Base-by-base conservation (phyloP, 2,888 invertebrate species). In the Polyommatus iphigenia region DNA sequence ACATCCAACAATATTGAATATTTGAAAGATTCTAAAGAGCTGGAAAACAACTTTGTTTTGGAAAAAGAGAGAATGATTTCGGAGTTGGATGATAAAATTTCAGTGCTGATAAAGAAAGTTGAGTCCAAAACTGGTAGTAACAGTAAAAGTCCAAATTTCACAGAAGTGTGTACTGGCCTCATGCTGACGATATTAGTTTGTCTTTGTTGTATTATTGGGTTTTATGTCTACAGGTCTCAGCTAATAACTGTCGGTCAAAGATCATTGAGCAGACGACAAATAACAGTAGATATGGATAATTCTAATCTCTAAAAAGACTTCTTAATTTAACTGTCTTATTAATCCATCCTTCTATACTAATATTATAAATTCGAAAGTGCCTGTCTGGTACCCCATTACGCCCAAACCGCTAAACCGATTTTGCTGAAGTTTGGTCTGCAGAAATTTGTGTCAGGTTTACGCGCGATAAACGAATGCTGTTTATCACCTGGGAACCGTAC, bases 11-110 rank as follows among this genome's bases (percentile, higher is more conserved):
- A 15, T 46, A 41, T 4, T 46, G 3, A 73, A 13, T 73, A 46
- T 73, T 46, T 46, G 4, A 73, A 41, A 46, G 24, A 73, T 46
- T 20, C 41, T 79, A 78, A 82, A 57, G 83, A 84, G 59, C 67
- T 86, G 2, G 82, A 83, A 79, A 83, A 83, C 72, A 77, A 78
- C 5, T 80, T 85, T 71, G 79, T 81, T 5, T 67, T 80, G 46
- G 84, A 84, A 73, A 85, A 83, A 78, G 80, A 83, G 78, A 82
- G 79, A 15, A 81, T 84, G 24, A 71, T 84, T 5, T 72, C 76
- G 20, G 84, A 85, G 50, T 67, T 85, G 1, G 50, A 59, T 59
- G 59, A 59, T 59, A 59, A 54, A 54, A 54, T 54, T 54, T 54
- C 50, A 54, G 50, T 18, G 18, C 50, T 54, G 18, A 54, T 54